Evolutionary conservation across 2,888 invertebrate species (phyloP).

Genomic region (Zygogramma bicolorata): DNA sequence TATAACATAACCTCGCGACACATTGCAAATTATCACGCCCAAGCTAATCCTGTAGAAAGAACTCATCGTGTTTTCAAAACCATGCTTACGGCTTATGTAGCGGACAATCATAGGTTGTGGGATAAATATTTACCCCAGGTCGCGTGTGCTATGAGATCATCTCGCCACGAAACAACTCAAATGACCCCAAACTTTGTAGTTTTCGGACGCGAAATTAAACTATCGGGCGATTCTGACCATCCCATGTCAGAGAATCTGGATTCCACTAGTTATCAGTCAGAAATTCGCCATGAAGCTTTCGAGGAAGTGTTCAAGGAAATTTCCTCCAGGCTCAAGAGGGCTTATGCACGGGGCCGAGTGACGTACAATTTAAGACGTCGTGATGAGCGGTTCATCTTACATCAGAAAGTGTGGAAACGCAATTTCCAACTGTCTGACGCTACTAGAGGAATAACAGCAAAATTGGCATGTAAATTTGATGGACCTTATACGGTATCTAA

Average conservation of each 20-base stretch:
- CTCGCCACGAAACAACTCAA: conserved; percentile 1
- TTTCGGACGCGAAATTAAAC: neutral
- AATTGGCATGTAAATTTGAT: too few species aligned
- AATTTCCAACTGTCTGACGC: neutral
- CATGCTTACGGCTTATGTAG: neutral
- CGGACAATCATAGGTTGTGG: neutral
- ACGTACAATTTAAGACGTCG: neutral
- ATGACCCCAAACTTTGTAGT: neutral
- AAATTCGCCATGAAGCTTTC: neutral
- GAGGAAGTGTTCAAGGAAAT: neutral
- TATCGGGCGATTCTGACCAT: neutral
- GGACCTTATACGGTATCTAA: too few species aligned
- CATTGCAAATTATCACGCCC: conserved; percentile 33
- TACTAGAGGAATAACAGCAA: neutral
- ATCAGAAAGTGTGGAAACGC: neutral
- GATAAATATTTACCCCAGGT: neutral
- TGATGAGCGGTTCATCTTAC: neutral
- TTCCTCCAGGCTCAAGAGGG: neutral
- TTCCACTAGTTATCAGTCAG: neutral
- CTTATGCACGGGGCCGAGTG: neutral
- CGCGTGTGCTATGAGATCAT: neutral
- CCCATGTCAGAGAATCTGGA: neutral
- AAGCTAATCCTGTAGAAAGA: conserved; percentile 37
- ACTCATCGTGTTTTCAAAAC: conserved; percentile 34
- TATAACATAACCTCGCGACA: conserved; percentile 24